Conservation (phyloP, 2,888 invertebrate genomes). For the Thymelicus sylvestris region DNA sequence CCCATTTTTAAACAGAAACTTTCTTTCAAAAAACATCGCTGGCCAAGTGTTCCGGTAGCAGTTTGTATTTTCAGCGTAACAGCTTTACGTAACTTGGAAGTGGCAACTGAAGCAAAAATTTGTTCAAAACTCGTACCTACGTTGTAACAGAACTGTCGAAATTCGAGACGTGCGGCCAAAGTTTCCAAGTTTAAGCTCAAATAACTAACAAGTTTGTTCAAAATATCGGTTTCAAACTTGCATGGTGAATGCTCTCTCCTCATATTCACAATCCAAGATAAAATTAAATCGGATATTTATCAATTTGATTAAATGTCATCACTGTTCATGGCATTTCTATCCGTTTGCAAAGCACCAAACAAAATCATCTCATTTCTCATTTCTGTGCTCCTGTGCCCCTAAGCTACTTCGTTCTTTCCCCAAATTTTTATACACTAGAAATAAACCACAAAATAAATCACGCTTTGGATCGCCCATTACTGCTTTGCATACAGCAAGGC, state of each 20-base stretch:
- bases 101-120: slow-evolving; percentile 7
- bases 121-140: not conserved
- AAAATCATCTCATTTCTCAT: too few species aligned
- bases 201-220: not conserved
- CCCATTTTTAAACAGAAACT: slow-evolving; percentile 3
- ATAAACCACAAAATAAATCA: too few species aligned
- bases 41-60: not conserved
- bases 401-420: too few species aligned
- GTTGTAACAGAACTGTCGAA: slow-evolving; percentile 4
- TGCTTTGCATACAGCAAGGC: too few species aligned
- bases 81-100: not conserved
- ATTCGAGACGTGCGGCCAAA: not conserved
- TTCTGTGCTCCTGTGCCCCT: too few species aligned
- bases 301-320: too few species aligned
- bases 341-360: too few species aligned
- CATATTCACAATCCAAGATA: too few species aligned
- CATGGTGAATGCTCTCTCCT: not conserved
- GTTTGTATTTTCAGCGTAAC: slow-evolving; percentile 1
- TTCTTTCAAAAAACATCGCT: not conserved
- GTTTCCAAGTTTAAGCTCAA: not conserved
- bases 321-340: too few species aligned
- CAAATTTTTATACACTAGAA: too few species aligned
- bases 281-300: too few species aligned
- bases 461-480: too few species aligned
- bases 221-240: not conserved